These are phyloP conservation scores for Papilio gigon DNA, from an alignment of 2,888 invertebrate genomes.

Conservation along the genomic window DNA sequence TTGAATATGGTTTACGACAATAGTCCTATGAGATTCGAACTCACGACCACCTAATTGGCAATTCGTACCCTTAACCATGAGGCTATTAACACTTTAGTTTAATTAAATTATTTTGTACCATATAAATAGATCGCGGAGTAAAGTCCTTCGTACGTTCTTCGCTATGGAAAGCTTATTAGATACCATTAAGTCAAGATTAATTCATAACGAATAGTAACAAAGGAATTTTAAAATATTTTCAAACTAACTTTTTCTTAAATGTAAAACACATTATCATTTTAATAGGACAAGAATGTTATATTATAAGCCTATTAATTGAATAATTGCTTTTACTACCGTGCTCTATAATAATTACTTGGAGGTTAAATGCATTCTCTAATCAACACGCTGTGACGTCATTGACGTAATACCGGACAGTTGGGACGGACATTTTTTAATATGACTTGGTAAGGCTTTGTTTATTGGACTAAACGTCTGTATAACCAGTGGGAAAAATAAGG, in stretches of 20 bases:
- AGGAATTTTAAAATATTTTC: not conserved
- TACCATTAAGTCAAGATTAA: too few species aligned
- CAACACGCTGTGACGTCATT: conserved; percentile 4
- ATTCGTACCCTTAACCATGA: too few species aligned
- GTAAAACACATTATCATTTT: not conserved
- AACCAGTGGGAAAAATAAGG: conserved; percentile 22
- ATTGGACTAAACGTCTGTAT: not conserved
- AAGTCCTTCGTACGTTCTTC: too few species aligned
- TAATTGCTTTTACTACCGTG: conserved; percentile 16
- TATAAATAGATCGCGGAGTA: too few species aligned
- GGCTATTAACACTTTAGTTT: too few species aligned
- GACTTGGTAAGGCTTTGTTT: not conserved
- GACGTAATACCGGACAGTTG: conserved; percentile 9
- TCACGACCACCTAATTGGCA: too few species aligned
- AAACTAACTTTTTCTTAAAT: not conserved
- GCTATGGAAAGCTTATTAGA: too few species aligned
- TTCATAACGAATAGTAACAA: not conserved
- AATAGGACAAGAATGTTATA: not conserved
- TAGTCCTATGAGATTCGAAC: too few species aligned
- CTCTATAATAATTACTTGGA: not conserved
- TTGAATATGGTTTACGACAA: too few species aligned
- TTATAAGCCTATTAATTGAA: conserved; percentile 11
- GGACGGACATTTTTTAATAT: conserved; percentile 19
- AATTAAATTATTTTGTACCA: too few species aligned
- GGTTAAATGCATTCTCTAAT: conserved; percentile 26